phyloP scores from a whole-genome alignment of 2,888 invertebrate genomes.

The Anagyrus pseudococci region DNA sequence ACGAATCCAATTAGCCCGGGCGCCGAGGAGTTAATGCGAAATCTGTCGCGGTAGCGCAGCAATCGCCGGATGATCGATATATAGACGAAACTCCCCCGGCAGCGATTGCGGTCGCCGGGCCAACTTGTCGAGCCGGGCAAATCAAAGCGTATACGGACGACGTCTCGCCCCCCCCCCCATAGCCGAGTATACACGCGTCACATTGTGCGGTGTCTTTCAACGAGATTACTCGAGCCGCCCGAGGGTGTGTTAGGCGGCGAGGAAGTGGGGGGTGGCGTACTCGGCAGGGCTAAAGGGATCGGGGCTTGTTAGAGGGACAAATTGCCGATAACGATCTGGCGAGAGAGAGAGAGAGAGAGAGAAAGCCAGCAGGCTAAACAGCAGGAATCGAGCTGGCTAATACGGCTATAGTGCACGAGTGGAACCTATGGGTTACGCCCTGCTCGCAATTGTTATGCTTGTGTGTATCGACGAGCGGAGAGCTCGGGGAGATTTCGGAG shows the following conservation, averaged over 20 bases:
- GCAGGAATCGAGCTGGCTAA: slow-evolving; percentile 14
- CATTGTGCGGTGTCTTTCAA: background rate
- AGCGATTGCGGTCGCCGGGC: too few species aligned
- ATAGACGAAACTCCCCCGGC: too few species aligned
- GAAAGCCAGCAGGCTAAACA: slow-evolving; percentile 31
- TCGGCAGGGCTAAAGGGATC: slow-evolving; percentile 2
- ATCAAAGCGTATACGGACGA: too few species aligned
- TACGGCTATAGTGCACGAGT: background rate
- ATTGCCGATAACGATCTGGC: slow-evolving; percentile 47
- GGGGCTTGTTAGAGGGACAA: slow-evolving; percentile 39
- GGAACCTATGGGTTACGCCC: slow-evolving; percentile 1
- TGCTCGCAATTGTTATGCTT: slow-evolving; percentile 16
- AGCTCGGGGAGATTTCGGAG: background rate
- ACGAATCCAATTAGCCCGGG: too few species aligned
- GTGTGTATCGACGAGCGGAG: background rate
- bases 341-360: slow-evolving; percentile 18
- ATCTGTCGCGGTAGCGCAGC: too few species aligned
- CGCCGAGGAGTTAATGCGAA: too few species aligned
- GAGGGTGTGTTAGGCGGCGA: slow-evolving; percentile 1
- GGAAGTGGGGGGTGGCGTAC: background rate
- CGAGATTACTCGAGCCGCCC: slow-evolving; percentile 30
- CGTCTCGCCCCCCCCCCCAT: slow-evolving; percentile 13
- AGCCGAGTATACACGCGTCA: slow-evolving; percentile 6
- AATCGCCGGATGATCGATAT: too few species aligned
- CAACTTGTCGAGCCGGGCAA: too few species aligned